Conservation (phyloP, 2,113 vertebrate genomes). For the Sander vitreus region DNA sequence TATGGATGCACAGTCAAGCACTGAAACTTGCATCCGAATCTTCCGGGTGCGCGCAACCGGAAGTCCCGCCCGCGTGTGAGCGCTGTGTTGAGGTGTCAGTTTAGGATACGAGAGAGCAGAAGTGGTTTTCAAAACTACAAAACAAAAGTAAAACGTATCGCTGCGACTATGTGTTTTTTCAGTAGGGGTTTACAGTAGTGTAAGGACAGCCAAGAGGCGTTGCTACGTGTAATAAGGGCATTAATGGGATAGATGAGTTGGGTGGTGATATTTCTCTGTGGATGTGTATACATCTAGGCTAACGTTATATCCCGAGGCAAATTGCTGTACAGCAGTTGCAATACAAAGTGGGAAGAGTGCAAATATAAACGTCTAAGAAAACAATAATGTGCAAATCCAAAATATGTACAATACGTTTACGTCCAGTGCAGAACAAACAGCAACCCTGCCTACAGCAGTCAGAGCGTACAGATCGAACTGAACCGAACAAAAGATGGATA, state of each 20-base stretch:
- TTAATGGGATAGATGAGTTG: not conserved
- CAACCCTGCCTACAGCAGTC: too few relatives aligned
- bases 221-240: not conserved
- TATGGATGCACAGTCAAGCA: conserved; percentile 68
- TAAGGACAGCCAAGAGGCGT: not conserved
- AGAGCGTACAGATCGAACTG: too few relatives aligned
- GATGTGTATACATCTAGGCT: not conserved
- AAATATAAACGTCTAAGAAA: not conserved
- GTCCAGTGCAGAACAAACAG: too few relatives aligned
- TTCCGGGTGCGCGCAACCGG: conserved; percentile 77
- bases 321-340: not conserved
- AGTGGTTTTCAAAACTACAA: not conserved
- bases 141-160: not conserved
- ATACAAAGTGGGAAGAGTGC: not conserved
- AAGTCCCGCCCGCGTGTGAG: conserved; percentile 71
- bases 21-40: conserved; percentile 63
- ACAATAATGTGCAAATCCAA: not conserved
- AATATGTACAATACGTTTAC: not conserved
- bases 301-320: not conserved
- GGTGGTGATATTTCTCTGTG: too few relatives aligned
- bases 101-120: conserved; percentile 65
- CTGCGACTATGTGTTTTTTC: not conserved
- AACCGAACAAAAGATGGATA: too few relatives aligned
- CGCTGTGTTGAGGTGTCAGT: conserved; percentile 75
- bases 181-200: not conserved